These are phyloP conservation scores for Lycocerus yunnanus DNA, from an alignment of 2,888 invertebrate species.

Conservation along the genomic window DNA sequence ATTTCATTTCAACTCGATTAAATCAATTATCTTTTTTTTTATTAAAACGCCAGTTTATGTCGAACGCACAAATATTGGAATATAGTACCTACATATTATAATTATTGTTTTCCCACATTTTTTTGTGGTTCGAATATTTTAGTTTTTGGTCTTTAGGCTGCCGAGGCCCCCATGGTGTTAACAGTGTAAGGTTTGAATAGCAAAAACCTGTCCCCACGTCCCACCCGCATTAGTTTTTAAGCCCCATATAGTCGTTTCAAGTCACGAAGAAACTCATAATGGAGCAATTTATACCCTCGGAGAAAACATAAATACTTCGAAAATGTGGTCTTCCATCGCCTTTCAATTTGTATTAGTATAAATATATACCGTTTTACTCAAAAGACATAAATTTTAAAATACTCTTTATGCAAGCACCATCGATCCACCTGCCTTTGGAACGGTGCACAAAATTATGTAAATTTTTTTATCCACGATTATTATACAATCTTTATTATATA, in stretches of 20 bases:
- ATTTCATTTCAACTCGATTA: slow-evolving; percentile 5
- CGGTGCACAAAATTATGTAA: slow-evolving; percentile 25
- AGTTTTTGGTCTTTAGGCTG: slow-evolving; percentile 18
- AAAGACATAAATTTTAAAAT: background rate
- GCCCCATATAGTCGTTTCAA: background rate
- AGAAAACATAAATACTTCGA: background rate
- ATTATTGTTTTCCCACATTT: background rate
- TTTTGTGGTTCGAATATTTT: background rate
- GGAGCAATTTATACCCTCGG: slow-evolving; percentile 11
- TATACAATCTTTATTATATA: slow-evolving; percentile 35
- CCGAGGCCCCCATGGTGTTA: slow-evolving; percentile 8
- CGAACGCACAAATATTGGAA: background rate
- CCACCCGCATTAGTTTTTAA: slow-evolving; percentile 22
- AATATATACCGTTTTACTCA: background rate
- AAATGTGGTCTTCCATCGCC: background rate
- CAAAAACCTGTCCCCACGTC: background rate
- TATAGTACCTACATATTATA: background rate
- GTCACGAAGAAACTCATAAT: slow-evolving; percentile 17
- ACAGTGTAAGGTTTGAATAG: slow-evolving; percentile 23
- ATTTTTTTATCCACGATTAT: slow-evolving; percentile 19
- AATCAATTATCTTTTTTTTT: slow-evolving; percentile 1
- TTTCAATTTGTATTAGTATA: background rate
- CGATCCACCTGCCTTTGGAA: slow-evolving; percentile 19
- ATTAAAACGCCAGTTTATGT: slow-evolving; percentile 1
- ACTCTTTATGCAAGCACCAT: background rate